phyloP scores from a whole-genome alignment of 2,888 invertebrate genomes.

The Melieria picta region DNA sequence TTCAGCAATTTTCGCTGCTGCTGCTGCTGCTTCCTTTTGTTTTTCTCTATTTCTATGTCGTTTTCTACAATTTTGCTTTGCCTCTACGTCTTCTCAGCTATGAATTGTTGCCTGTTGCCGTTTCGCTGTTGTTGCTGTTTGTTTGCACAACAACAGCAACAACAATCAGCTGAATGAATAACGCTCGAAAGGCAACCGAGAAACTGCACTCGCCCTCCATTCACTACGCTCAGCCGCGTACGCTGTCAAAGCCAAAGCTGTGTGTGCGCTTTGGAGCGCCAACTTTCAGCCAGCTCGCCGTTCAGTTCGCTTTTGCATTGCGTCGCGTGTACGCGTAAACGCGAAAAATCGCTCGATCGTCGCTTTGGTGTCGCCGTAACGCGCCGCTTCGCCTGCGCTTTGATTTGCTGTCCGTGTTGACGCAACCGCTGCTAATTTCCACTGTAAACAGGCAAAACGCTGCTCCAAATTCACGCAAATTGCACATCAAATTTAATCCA shows the following conservation, averaged over 20 bases:
- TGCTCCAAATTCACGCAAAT: no score
- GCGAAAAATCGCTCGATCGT: conserved; percentile 21
- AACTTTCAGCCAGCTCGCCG: conserved; percentile 2
- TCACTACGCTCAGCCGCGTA: conserved; percentile 9
- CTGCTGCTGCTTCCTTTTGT: no score
- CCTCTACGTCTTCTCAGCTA: no score
- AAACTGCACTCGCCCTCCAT: neutral
- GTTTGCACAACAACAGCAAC: neutral
- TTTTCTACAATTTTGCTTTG: no score
- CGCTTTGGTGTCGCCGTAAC: neutral
- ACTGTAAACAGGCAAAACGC: no score
- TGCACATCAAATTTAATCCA: neutral
- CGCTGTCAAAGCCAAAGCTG: neutral
- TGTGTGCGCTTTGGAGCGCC: neutral
- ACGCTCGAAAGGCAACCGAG: neutral
- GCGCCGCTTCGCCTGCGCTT: no score
- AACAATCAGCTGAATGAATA: no score
- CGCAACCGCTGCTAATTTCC: neutral
- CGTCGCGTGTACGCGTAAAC: conserved; percentile 24
- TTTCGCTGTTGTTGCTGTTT: neutral
- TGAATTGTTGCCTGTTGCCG: no score
- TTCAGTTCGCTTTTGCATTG: conserved; percentile 31
- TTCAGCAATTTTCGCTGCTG: neutral
- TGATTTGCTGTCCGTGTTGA: neutral
- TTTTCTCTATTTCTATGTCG: no score